Base-by-base conservation (phyloP, 1,140 invertebrate species). In the Zaprionus taronus region DNA sequence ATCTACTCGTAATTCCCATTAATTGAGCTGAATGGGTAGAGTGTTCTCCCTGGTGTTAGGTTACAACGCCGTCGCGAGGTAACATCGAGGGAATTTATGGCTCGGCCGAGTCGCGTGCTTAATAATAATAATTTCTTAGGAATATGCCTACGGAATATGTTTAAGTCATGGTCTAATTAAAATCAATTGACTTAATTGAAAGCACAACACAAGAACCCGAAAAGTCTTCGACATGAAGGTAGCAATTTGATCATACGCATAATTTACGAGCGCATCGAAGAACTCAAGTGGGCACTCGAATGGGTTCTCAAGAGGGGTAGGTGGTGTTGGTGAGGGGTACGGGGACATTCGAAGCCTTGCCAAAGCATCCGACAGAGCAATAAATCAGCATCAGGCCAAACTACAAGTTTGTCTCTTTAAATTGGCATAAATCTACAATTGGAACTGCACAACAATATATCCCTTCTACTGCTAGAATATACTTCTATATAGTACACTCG, bases 141-240 rank as follows among this genome's bases (percentile, higher is more conserved):
- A 89, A 90, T 81, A 79, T 89, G 81, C 80, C 70, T 81, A 81
- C 75, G 64, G 66, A 70, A 69, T 74, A 55, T 79, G 67, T 71
- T 70, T 75, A 86, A 86, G 83, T 87, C 85, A 81, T 90, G 85
- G 85, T 90, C 85, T 90, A 90, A 90, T 90, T 90, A 90, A 90
- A 90, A 85, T 90, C 85, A 90, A 90, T 90, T 90, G 85, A 68
- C 86, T 90, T 90, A 90, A 90, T 90, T 90, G 85, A 85, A 90
- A 90, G 85, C 78, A 84, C 79, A 89, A 84, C 74, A 89, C 69
- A 84, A 57, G 44, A 63, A 64, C 66, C 49, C 38, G 36, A 34
- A 63, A 47, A 34, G 53, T 80, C 78, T 77, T 44, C 65, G 51
- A 83, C 72, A 89, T 90, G 84, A 89, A 89, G 85, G 85, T 89